Conservation (phyloP, 1,140 invertebrate genomes). For the Dendroctonus ponderosae region DNA sequence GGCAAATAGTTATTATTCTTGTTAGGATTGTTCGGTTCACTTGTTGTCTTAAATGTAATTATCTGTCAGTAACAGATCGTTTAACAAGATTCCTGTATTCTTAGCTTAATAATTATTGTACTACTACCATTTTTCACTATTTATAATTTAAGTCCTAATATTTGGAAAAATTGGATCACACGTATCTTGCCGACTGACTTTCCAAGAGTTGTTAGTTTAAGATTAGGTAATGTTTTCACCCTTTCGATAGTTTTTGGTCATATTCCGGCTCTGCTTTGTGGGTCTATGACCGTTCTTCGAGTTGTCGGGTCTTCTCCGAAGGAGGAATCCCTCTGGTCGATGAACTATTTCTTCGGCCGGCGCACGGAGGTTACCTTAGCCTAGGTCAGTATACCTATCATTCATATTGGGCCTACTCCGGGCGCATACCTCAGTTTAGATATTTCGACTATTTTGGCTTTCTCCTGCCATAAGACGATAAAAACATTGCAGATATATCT, state of each 20-base stretch:
- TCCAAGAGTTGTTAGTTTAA: neutral
- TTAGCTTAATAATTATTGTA: neutral
- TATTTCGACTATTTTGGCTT: neutral
- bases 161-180: neutral
- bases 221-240: neutral
- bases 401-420: conserved; percentile 24
- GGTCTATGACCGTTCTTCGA: conserved; percentile 25
- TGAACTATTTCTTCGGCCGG: conserved; percentile 26
- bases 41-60: no score
- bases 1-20: no score
- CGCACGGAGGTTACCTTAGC: conserved; percentile 22
- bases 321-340: conserved; percentile 24
- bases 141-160: neutral
- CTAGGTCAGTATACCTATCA: conserved; percentile 32
- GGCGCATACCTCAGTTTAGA: conserved; percentile 3
- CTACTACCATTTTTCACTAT: neutral
- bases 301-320: conserved; percentile 20
- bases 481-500: no score
- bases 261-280: conserved; percentile 16
- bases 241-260: neutral
- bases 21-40: no score
- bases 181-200: neutral
- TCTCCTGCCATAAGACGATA: neutral
- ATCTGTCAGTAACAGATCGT: no score
- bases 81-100: neutral